Evolutionary conservation across 2,797 vertebrate genomes (phyloP).

Genomic region (Acanthurus leucopareius): DNA sequence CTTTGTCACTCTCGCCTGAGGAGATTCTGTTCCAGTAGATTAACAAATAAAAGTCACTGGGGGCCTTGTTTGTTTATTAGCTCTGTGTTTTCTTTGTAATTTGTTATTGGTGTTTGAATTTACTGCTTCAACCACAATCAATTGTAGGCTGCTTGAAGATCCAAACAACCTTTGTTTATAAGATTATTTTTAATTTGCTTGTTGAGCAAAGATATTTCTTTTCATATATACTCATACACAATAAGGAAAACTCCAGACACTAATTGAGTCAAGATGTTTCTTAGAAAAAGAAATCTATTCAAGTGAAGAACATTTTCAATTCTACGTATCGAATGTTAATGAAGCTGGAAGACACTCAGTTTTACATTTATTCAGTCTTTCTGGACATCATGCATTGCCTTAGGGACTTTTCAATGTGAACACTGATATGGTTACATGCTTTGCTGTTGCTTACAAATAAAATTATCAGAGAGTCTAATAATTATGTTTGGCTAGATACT

Average conservation of each 20-base stretch:
- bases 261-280: slow-evolving; percentile 39
- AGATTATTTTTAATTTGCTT: slow-evolving; percentile 47
- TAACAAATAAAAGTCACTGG: slow-evolving; percentile 35
- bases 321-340: slow-evolving; percentile 37
- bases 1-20: slow-evolving; percentile 18
- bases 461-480: slow-evolving; percentile 32
- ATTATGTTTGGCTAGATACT: slow-evolving; percentile 7
- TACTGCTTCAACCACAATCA: slow-evolving; percentile 22
- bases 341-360: slow-evolving; percentile 17
- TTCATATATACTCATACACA: slow-evolving; percentile 8
- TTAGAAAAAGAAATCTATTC: slow-evolving; percentile 1
- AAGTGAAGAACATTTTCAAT: slow-evolving; percentile 45
- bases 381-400: slow-evolving; percentile 30
- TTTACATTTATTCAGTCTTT: slow-evolving; percentile 25
- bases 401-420: slow-evolving; percentile 28
- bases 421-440: slow-evolving; percentile 18
- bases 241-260: slow-evolving; percentile 20
- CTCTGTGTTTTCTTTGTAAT: slow-evolving; percentile 26
- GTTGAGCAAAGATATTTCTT: slow-evolving; percentile 23
- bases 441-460: slow-evolving; percentile 48
- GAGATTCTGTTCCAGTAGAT: slow-evolving; percentile 35
- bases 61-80: slow-evolving; percentile 42
- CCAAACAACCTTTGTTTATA: slow-evolving; percentile 50
- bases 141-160: slow-evolving; percentile 45
- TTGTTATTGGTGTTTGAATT: slow-evolving; percentile 51